These are phyloP conservation scores for Knipowitschia caucasica DNA, from an alignment of 2,797 vertebrate species.

Conservation along the genomic window DNA sequence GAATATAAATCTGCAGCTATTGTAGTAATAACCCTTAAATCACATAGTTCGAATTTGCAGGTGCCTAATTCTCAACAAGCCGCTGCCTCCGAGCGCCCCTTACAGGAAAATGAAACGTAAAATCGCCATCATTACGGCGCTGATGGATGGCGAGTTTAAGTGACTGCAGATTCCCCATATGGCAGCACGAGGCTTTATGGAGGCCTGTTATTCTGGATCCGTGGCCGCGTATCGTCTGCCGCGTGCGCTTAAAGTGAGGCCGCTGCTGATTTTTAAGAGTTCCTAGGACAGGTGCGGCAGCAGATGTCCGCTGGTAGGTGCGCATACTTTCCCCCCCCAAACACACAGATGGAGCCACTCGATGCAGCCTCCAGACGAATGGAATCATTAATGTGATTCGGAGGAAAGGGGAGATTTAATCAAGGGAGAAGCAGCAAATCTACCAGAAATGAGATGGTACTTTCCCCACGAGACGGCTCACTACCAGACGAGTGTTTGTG, in stretches of 20 bases:
- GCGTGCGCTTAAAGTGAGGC: conserved; percentile 9
- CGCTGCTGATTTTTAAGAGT: neutral
- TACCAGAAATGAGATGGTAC: neutral
- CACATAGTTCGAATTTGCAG: neutral
- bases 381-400: conserved; percentile 19
- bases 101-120: neutral
- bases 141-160: conserved; percentile 6
- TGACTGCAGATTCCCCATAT: conserved; percentile 6
- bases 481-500: neutral
- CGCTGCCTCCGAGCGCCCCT: neutral
- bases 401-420: conserved; percentile 11
- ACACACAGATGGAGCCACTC: conserved; percentile 46
- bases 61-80: neutral
- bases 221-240: neutral
- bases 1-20: neutral
- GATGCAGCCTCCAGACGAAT: conserved; percentile 30
- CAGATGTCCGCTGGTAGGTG: conserved; percentile 53
- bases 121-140: conserved; percentile 1
- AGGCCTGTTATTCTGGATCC: conserved; percentile 1
- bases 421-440: conserved; percentile 7
- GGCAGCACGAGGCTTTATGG: neutral
- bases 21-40: neutral
- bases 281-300: conserved; percentile 38
- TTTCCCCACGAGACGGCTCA: neutral
- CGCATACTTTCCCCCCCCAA: conserved; percentile 35